These are phyloP conservation scores for Rhagium mordax DNA, from an alignment of 2,888 invertebrate species.

Conservation along the genomic window DNA sequence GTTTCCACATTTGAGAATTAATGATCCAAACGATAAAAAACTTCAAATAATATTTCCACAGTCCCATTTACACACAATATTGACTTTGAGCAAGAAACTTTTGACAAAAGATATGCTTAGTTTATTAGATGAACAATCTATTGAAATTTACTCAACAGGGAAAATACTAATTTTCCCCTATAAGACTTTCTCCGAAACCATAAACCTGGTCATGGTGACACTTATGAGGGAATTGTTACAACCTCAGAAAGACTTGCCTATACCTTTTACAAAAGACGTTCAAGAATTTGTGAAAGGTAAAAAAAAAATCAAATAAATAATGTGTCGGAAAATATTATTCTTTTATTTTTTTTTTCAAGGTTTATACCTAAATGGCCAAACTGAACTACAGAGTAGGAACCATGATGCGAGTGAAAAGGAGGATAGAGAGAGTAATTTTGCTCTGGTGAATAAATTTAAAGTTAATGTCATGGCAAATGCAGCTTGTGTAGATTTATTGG, in stretches of 20 bases:
- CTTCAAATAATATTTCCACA: slow-evolving; percentile 79
- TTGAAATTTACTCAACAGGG: slow-evolving; percentile 83
- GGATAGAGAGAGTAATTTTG: slow-evolving; percentile 85
- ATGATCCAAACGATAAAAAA: slow-evolving; percentile 78
- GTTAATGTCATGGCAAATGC: slow-evolving; percentile 97
- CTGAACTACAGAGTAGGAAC: slow-evolving; percentile 89
- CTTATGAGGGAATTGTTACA: slow-evolving; percentile 91
- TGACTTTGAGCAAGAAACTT: slow-evolving; percentile 86
- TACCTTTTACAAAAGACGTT: slow-evolving; percentile 93
- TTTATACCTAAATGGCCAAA: slow-evolving; percentile 93
- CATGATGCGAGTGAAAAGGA: slow-evolving; percentile 89
- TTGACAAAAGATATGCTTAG: slow-evolving; percentile 85
- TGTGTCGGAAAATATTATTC: background rate
- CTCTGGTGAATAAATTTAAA: slow-evolving; percentile 91
- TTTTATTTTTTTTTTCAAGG: slow-evolving; percentile 67
- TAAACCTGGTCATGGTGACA: slow-evolving; percentile 94
- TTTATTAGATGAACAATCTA: slow-evolving; percentile 87
- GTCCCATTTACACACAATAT: slow-evolving; percentile 84
- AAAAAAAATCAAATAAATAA: slow-evolving; percentile 60
- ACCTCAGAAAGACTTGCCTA: slow-evolving; percentile 90
- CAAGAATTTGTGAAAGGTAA: slow-evolving; percentile 73
- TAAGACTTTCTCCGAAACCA: slow-evolving; percentile 94
- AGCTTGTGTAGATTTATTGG: slow-evolving; percentile 96
- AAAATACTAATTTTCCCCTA: slow-evolving; percentile 88
- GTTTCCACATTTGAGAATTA: slow-evolving; percentile 86